A percentile compares a stretch with the other conserved stretches of the same genome.
phyloP scores from a whole-genome alignment of 2,113 vertebrate species.

The Thunnus maccoyii region DNA sequence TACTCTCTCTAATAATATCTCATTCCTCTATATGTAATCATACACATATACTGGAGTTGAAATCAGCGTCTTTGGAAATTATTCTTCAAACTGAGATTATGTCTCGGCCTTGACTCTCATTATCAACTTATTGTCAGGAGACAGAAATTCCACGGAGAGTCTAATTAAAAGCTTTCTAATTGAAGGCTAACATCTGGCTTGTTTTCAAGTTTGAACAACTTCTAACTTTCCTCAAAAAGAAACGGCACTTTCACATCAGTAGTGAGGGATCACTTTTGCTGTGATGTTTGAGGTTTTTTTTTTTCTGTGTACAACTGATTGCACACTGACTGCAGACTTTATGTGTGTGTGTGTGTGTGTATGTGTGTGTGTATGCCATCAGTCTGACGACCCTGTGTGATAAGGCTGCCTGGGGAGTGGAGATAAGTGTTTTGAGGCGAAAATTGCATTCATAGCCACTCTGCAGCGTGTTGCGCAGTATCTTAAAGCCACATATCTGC shows the following conservation, averaged over 20 bases:
- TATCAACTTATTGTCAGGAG: background rate
- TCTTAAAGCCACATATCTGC: slow-evolving; percentile 58
- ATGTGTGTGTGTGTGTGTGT: background rate
- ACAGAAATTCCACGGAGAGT: background rate
- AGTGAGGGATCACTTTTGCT: slow-evolving; percentile 24
- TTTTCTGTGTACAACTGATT: slow-evolving; percentile 38
- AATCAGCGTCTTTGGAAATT: no score
- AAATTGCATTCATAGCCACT: slow-evolving; percentile 59
- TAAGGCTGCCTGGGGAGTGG: slow-evolving; percentile 68
- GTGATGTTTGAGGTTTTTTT: slow-evolving; percentile 27
- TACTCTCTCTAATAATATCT: no score
- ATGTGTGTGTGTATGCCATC: slow-evolving; percentile 31
- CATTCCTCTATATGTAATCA: no score
- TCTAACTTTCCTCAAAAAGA: slow-evolving; percentile 11
- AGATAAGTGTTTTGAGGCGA: slow-evolving; percentile 72
- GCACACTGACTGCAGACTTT: slow-evolving; percentile 6
- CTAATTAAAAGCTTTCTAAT: slow-evolving; percentile 8
- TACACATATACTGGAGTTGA: no score
- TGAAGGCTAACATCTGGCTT: slow-evolving; percentile 15
- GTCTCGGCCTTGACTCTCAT: background rate
- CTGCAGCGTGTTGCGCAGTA: slow-evolving; percentile 32
- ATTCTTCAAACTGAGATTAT: background rate
- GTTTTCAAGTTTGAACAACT: slow-evolving; percentile 6
- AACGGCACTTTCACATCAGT: slow-evolving; percentile 9
- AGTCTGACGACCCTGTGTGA: slow-evolving; percentile 53